Conservation (phyloP, 2,888 invertebrate genomes). For the Lycaena phlaeas region DNA sequence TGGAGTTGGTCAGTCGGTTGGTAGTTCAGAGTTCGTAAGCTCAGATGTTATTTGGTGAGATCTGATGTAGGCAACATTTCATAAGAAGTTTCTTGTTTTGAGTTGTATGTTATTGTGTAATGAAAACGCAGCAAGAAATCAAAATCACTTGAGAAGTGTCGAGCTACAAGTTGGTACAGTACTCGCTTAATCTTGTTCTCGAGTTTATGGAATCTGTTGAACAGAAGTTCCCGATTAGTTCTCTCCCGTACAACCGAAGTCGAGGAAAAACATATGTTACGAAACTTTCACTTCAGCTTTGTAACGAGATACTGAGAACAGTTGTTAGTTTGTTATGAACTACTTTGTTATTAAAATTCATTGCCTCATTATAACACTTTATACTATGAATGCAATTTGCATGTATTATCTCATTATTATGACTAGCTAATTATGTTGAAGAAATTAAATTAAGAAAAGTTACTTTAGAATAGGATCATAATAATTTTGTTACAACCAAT, state of each 20-base stretch:
- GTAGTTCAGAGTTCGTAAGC: too few species aligned
- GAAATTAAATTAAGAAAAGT: too few species aligned
- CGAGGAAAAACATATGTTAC: conserved; percentile 18
- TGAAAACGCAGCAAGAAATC: conserved; percentile 5
- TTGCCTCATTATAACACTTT: conserved; percentile 1
- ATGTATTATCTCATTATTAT: too few species aligned
- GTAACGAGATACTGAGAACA: conserved; percentile 4
- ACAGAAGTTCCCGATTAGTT: conserved; percentile 18
- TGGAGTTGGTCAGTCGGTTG: too few species aligned
- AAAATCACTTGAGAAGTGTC: background rate
- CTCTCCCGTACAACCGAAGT: conserved; percentile 8
- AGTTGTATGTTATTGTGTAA: too few species aligned
- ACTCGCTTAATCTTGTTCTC: conserved; percentile 9
- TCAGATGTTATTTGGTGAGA: too few species aligned
- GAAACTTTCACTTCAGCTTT: conserved; percentile 11
- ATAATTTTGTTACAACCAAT: too few species aligned
- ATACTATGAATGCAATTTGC: background rate
- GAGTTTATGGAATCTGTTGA: conserved; percentile 18
- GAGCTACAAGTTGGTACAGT: conserved; percentile 4
- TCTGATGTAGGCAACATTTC: too few species aligned
- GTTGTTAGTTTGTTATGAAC: conserved; percentile 1
- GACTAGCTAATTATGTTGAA: too few species aligned
- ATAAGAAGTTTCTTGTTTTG: too few species aligned
- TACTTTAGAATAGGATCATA: too few species aligned
- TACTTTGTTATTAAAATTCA: conserved; percentile 4